These are phyloP conservation scores for Anadara kagoshimensis DNA, from an alignment of 1,140 invertebrate species.

Conservation along the genomic window DNA sequence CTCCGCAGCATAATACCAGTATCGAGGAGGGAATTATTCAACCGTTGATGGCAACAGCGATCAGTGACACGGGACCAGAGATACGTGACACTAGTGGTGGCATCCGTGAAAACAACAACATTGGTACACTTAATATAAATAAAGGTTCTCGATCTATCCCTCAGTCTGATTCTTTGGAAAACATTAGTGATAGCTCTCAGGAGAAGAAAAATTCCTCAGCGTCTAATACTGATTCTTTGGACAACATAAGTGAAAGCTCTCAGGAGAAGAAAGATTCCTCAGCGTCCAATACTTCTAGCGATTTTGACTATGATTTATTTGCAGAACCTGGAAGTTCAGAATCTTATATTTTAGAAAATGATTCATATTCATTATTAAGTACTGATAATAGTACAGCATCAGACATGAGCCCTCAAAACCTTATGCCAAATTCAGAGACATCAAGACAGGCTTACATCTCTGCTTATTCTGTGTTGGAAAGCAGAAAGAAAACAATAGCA, in stretches of 20 bases:
- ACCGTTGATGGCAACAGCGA: slow-evolving; percentile 21
- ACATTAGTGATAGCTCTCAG: too few species aligned
- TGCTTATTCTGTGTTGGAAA: slow-evolving; percentile 36
- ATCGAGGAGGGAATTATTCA: not conserved
- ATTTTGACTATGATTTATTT: too few species aligned
- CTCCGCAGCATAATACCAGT: too few species aligned
- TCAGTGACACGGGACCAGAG: not conserved
- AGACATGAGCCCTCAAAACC: slow-evolving; percentile 7
- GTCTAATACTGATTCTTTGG: too few species aligned
- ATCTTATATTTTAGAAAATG: slow-evolving; percentile 44
- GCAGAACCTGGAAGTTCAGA: slow-evolving; percentile 48
- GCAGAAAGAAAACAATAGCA: slow-evolving; percentile 46
- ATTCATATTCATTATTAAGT: slow-evolving; percentile 24
- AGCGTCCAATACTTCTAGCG: too few species aligned
- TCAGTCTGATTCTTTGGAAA: not conserved
- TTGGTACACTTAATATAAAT: not conserved
- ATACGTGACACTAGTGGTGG: not conserved
- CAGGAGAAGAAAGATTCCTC: too few species aligned
- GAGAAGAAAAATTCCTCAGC: too few species aligned
- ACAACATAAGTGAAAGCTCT: too few species aligned
- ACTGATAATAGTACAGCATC: slow-evolving; percentile 27
- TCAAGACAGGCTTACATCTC: not conserved
- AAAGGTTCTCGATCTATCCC: not conserved
- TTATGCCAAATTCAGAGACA: not conserved
- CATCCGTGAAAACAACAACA: too few species aligned